Base-by-base conservation (phyloP, 2,797 vertebrate species). In the Muscicapa comitata region DNA sequence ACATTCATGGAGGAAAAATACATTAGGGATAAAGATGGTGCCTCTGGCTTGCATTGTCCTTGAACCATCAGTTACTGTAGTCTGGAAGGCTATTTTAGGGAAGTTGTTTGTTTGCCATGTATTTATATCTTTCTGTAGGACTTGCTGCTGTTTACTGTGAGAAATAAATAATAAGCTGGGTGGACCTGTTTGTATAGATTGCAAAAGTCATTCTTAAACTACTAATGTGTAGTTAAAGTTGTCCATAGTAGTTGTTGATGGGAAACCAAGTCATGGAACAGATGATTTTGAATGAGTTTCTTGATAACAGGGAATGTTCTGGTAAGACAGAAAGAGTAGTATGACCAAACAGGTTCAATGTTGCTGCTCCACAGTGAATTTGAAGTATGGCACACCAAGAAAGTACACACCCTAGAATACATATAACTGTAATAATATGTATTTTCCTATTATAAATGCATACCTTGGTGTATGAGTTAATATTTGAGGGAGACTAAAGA, bases 331-430 rank as follows among this genome's bases (percentile, higher is more conserved):
- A 29, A 67, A 25, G 42, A 28, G 21, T 12, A 37, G 13, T 29
- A 37, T 23, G 58, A 28, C 40, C 25, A 8, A 35, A 8, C 1
- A n/a, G 37, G 10, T 57, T 83, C 21, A 19, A 3, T 25, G 31
- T 47, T 58, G 25, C 28, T 37, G n/a, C 10, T 88, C 26, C 11
- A 4, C 25, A 21, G 2, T 38, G 43, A 53, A 33, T 45, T 58
- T 31, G 43, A 72, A 55, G 11, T 28, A 21, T n/a, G 62, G 11
- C 9, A 12, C 33, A 17, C 11, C 0, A 0, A 43, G 50, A 38
- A 54, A 47, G 5, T 20, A 20, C 0, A 0, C 4, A 13, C 5
- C 4, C 7, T 35, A 40, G 26, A 16, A 33, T 13, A 65, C 14
- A 11, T 25, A 2, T 65, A 61, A 14, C 19, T 14, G 7, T 58